Evolutionary conservation across 1,140 invertebrate genomes (phyloP), one percentile per base, ranked within the genome.

Genomic region (Dinothrombium tinctorium): DNA sequence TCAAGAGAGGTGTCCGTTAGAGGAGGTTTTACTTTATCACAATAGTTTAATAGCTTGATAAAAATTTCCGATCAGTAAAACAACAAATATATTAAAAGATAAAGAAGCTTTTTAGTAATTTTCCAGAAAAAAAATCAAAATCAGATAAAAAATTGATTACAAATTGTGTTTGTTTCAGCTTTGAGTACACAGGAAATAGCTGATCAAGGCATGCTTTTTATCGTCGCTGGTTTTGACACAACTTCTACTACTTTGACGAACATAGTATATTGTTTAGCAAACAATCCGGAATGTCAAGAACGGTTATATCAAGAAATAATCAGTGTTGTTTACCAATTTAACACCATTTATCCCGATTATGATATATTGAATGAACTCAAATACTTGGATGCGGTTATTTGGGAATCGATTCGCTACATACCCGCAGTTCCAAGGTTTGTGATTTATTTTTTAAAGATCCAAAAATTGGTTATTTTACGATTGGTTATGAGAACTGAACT

Each of bases 171-270:
- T n/a, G n/a, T n/a, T n/a, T n/a, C n/a, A n/a, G n/a, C n/a, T n/a
- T n/a, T n/a, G n/a, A n/a, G n/a, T n/a, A n/a, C n/a, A n/a, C n/a
- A n/a, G n/a, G n/a, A n/a, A n/a, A n/a, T n/a, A n/a, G n/a, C n/a
- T n/a, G n/a, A n/a, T n/a, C n/a, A n/a, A n/a, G n/a, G n/a, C 4
- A 15, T 54, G 6, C 17, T 50, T 8, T 55, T 54, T 35, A 45
- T 54, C 12, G 11, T 50, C 11, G 53, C 52, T n/a, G 52, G 52
- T 6, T 51, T 44, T 24, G 51, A 54, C 24, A 49, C 49, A 22
- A 51, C 43, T 0, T 38, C 52, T 0, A 46, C 43, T 0, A 41
- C 47, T 0, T 29, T 55, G 3, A 42, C 46, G 15, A 44, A 44
- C 21, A 12, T 49, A 4, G 37, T 45, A 17, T 51, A 51, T 19